These are phyloP conservation scores for Muntiacus muntjak DNA, from an alignment of 2,113 vertebrate species.

Conservation along the genomic window DNA sequence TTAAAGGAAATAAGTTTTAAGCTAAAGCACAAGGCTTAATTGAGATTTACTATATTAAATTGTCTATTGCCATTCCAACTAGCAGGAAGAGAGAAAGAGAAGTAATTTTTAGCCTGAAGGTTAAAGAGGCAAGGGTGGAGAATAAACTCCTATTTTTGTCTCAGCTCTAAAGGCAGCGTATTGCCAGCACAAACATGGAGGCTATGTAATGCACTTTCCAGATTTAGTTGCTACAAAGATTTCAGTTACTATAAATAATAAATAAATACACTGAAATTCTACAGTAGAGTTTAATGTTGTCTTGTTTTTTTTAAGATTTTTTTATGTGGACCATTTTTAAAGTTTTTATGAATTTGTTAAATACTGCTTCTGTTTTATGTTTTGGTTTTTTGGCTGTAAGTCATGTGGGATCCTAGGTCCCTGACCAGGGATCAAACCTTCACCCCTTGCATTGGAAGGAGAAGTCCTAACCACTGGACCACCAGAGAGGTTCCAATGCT, in stretches of 20 bases:
- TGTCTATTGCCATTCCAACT: not conserved
- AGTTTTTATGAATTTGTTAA: not conserved
- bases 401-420: not conserved
- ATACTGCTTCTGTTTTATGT: not conserved
- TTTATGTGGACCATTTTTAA: not conserved
- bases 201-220: constrained; percentile 4
- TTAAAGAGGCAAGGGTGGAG: not conserved
- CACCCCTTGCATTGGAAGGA: not conserved
- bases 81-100: constrained; percentile 9
- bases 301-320: not conserved
- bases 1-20: not conserved
- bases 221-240: constrained; percentile 18
- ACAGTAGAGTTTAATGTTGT: not conserved
- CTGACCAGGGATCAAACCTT: not conserved
- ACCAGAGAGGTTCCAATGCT: not conserved
- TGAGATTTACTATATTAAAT: not conserved
- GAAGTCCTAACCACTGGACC: not conserved
- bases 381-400: not conserved
- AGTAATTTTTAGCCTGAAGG: constrained; percentile 2
- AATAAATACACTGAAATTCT: not conserved
- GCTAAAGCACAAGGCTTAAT: not conserved
- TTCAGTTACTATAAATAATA: constrained; percentile 40
- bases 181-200: constrained; percentile 22
- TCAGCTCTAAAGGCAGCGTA: not conserved
- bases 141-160: constrained; percentile 52